Evolutionary conservation across 1,140 invertebrate genomes (phyloP), one percentile per base, ranked within the genome.

Genomic region (Pygmarrhopalites habei): DNA sequence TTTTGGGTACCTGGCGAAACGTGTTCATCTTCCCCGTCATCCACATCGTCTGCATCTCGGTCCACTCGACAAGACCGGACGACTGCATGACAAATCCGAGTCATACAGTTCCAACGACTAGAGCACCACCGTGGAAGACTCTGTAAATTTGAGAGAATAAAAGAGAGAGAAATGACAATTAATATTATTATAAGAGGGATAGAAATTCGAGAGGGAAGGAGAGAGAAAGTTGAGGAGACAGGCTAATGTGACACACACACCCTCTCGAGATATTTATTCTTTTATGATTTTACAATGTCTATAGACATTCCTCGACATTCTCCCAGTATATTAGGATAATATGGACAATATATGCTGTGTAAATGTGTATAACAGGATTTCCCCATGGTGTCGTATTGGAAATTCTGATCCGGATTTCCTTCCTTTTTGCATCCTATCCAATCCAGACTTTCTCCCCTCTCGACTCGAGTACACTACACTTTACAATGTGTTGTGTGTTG

Each of bases 21-120:
- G 47, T 71, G 67, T 26, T 70, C 71, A 28, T 69, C 64, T 35
- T 73, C 72, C 5, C 61, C 62, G 28, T 74, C 66, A 39, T 68
- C 76, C 14, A 62, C 67, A 44, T 67, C 72, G 53, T 73, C 74
- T 15, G 62, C 62, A 47, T 75, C 74, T 3, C 70, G 62, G 59
- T 74, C 73, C 10, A 75, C 67, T 35, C 70, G 67, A 57, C 73
- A 76, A 64, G n/a, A 77, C 72, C 53, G 77, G 73, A 62, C 39
- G 59, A 65, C 68, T 30, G 52, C 52, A 19, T 49, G 26, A 30
- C 57, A 71, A n/a, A 66, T 43, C 12, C 52, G 29, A 25, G 39
- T 29, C 19, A 65, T 25, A 43, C 67, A 72, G 49, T 49, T 47
- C 60, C 63, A 68, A 26, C 61, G 60, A 32, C 59, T 72, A 29